Base-by-base conservation (phyloP, 1,140 invertebrate species). In the Leguminivora glycinivorella region DNA sequence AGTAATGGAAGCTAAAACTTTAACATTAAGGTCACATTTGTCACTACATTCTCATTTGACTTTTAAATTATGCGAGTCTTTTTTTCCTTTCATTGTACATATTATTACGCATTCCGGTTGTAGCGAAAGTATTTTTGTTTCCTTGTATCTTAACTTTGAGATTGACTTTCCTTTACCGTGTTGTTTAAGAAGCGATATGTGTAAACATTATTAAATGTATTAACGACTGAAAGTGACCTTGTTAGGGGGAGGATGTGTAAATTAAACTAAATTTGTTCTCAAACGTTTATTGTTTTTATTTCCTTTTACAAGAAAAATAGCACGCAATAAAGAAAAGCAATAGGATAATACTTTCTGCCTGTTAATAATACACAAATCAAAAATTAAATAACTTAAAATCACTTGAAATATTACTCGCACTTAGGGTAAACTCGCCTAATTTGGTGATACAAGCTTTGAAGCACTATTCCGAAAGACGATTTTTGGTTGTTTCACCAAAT, bases 71-170 rank as follows among this genome's bases (percentile, higher is more conserved):
- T 52, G 47, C 47, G 47, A 52, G 40, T 52, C 47, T 52, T 52
- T 52, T 52, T 52, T 52, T 52, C 47, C 47, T 52, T 52, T 52
- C 47, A 22, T 52, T 52, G 19, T 22, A 52, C 47, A 63, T 29
- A 34, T 63, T 29, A 63, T 63, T 63, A 29, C 58, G 58, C 26
- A 63, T 34, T 63, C 31, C 26, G 25, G 58, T 29, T 31, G 58
- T 29, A 72, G 76, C 72, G 79, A 78, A 78, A 78, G 79, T 76
- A 72, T 73, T 66, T 56, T 29, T 26, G 69, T 75, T 74, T 72
- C 70, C 76, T 72, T 71, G 40, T 68, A 60, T 60, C 43, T 31
- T 60, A 56, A 71, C 60, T 72, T 77, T 72, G 68, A 19, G 63
- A 69, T 52, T 34, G 17, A 47, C 26, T 34, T 24, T 63, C 58